Evolutionary conservation across 2,797 vertebrate genomes (phyloP).

Genomic region (Smutsia gigantea): DNA sequence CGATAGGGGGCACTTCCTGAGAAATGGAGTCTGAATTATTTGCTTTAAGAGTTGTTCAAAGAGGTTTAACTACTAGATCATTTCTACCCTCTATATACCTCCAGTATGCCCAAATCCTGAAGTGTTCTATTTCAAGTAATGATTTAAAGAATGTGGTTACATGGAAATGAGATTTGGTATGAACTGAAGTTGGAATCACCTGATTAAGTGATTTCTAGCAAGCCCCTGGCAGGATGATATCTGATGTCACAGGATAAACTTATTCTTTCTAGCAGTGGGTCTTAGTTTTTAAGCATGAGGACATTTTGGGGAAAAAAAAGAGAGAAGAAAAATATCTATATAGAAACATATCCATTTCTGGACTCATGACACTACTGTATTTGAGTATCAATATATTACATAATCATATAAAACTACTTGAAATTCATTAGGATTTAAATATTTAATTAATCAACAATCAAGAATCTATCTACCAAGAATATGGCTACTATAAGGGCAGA

Average conservation of each 20-base stretch:
- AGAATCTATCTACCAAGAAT: not conserved
- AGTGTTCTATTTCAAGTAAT: not conserved
- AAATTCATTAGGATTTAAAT: not conserved
- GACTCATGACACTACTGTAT: not conserved
- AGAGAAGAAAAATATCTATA: too few species aligned
- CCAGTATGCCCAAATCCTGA: not conserved
- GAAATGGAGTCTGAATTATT: not conserved
- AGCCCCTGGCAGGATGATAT: not conserved
- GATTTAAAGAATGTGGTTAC: not conserved
- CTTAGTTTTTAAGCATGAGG: not conserved
- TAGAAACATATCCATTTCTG: not conserved
- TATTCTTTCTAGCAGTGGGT: not conserved
- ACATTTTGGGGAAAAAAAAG: not conserved
- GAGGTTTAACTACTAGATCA: not conserved
- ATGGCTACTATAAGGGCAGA: not conserved
- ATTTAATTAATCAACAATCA: not conserved
- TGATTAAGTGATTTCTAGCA: not conserved
- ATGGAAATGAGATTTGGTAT: not conserved
- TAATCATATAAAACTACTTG: not conserved
- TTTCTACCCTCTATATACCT: not conserved
- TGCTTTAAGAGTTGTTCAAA: not conserved
- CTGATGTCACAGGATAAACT: not conserved
- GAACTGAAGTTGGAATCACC: not conserved
- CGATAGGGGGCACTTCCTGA: not conserved
- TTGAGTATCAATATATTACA: not conserved